Evolutionary conservation across 2,797 vertebrate species (phyloP), one percentile per base, ranked within the genome.

Genomic region (Anisognathus igniventris): DNA sequence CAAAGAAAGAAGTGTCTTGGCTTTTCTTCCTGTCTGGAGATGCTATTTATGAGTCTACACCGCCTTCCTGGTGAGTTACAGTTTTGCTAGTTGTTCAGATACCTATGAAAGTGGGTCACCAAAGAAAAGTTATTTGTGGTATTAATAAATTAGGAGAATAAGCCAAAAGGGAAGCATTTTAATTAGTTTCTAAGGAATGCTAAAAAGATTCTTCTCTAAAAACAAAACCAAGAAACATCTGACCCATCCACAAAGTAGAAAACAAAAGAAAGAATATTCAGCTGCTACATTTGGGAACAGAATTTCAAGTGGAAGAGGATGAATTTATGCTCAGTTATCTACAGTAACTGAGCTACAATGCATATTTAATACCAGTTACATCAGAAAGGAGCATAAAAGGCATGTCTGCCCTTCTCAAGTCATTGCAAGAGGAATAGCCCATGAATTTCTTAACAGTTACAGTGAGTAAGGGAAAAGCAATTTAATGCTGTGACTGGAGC

Each of bases 121-220:
- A 88, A 91, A 95, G 89, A 86, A 92, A 96, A 96, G 89, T 96
- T 96, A 96, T 92, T 97, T 96, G 87, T 81, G 57, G 48, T 96
- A 96, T 93, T 96, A 96, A 96, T 96, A 97, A 96, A 96, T 94
- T 90, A 96, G 92, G 85, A 95, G 91, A 97, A 93, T 81, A 91
- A 97, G 92, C 93, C 93, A 96, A 97, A 96, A 96, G 93, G 92
- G 91, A 95, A 97, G 85, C 89, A 96, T 96, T 94, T 96, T 96
- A 96, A 97, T 96, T 92, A 96, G 93, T 94, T 97, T 95, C 93
- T 70, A 84, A 96, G 93, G 92, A 96, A 92, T 84, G 79, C 24
- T 73, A 92, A 92, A 86, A 91, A 78, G 89, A 84, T 76, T 90
- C 72, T 91, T 86, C 82, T 91, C 70, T 83, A 58, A 87, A 94